Percentiles rank a stretch among this genome's conserved stretches.
phyloP scores from a whole-genome alignment of 37 sponge, comb jelly and placozoan species.

The Axinella damicornis region DNA sequence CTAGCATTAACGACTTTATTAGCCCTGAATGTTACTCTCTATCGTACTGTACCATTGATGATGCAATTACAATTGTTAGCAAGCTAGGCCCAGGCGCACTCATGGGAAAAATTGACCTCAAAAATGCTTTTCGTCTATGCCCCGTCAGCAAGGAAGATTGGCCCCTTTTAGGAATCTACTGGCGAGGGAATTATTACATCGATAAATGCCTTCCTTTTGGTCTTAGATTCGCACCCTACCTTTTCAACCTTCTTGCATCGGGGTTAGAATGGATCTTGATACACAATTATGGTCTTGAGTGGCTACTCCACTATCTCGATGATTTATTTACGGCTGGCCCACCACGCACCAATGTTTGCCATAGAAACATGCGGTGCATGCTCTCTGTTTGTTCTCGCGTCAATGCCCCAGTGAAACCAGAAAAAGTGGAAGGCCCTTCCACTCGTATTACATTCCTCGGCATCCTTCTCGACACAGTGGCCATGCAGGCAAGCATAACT shows the following conservation, averaged over 20 bases:
- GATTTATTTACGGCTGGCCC: slow-evolving; percentile 32
- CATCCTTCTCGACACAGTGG: background rate
- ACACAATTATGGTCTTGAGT: background rate
- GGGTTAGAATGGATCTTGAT: slow-evolving; percentile 37
- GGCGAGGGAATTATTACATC: slow-evolving; percentile 31
- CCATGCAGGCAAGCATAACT: background rate
- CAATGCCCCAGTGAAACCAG: background rate
- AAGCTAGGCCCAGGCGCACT: background rate
- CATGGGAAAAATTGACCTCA: slow-evolving; percentile 57
- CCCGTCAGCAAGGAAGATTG: slow-evolving; percentile 49
- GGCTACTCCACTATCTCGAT: slow-evolving; percentile 42
- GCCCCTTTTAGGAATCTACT: slow-evolving; percentile 50
- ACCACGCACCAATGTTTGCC: background rate
- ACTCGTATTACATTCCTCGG: background rate
- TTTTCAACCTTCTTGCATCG: slow-evolving; percentile 31
- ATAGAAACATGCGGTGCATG: background rate
- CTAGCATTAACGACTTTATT: slow-evolving; percentile 51
- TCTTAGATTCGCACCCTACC: slow-evolving; percentile 29
- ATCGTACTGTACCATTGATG: slow-evolving; percentile 28
- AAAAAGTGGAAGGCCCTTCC: background rate
- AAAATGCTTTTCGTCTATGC: slow-evolving; percentile 42
- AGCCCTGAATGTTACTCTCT: slow-evolving; percentile 15
- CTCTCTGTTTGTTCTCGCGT: background rate
- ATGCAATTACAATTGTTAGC: slow-evolving; percentile 2
- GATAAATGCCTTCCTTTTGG: slow-evolving; percentile 52